Evolutionary conservation across 2,888 invertebrate species (phyloP), one percentile per base, ranked within the genome.

Genomic region (Dasysyrphus albostriatus): DNA sequence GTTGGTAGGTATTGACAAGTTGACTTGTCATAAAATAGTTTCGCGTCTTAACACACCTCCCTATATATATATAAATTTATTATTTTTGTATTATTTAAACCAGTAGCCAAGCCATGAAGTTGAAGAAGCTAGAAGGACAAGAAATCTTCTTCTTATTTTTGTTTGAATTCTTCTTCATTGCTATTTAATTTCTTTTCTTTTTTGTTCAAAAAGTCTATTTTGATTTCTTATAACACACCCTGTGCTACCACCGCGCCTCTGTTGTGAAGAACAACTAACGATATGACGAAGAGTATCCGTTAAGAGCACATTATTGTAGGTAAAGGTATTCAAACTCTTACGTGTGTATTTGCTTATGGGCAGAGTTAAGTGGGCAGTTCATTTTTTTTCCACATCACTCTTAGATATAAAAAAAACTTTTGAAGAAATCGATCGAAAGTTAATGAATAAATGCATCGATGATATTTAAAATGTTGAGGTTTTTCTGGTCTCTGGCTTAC

Each of bases 1-100:
- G 16, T 34, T 47, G 44, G 65, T 65, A 70, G 44, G 65, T 65
- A 70, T 65, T 82, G 82, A 82, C 72, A 77, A 83, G 82, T 80
- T 70, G 37, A 49, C 51, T 78, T 83, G 67, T 83, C 78, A 83
- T 83, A 74, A 69, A 69, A 69, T 51, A 54, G 39, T 39, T 69
- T 74, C 61, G 67, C 58, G 29, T 67, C 16, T 58, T 59, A 34
- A 51, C 29, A 34, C 49, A 39, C 72, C 72, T 67, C 49, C 29
- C 56, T 39, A 34, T 16, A 37, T 29, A 51, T 16, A 10, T 75
- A 39, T 69, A 29, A 24, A 24, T 47, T 32, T 2, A 39, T 24
- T 65, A 49, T 19, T 19, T 49, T 19, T 49, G 32, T 8, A 47
- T 2, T 34, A 19, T 8, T 14, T 16, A 65, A 67, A 67, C 58